A percentile compares a stretch with the other conserved stretches of the same genome.
These are phyloP conservation scores for Philypnodon macrostomus DNA, from an alignment of 2,797 vertebrate genomes.

Conservation along the genomic window DNA sequence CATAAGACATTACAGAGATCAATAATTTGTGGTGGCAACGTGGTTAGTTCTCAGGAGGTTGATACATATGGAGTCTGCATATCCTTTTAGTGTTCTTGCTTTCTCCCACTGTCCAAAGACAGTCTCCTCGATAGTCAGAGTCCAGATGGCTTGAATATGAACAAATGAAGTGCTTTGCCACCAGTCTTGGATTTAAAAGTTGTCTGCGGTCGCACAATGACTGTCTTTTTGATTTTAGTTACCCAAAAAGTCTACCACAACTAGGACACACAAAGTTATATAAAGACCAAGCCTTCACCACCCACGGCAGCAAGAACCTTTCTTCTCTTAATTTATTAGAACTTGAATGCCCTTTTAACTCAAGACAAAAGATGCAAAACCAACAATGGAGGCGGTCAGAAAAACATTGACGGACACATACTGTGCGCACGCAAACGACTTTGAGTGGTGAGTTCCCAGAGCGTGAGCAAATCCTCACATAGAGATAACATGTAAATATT, in stretches of 20 bases:
- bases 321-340: constrained; percentile 72
- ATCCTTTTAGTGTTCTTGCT: constrained; percentile 71
- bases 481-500: constrained; percentile 79
- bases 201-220: constrained; percentile 60
- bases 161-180: constrained; percentile 51
- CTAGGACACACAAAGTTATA: constrained; percentile 65
- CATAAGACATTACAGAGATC: no score
- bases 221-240: constrained; percentile 62
- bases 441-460: constrained; percentile 63
- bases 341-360: constrained; percentile 68
- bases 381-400: constrained; percentile 47
- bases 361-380: constrained; percentile 65
- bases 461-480: constrained; percentile 58
- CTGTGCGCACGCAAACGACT: constrained; percentile 43
- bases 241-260: constrained; percentile 66
- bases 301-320: constrained; percentile 64
- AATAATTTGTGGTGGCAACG: no score
- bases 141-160: constrained; percentile 73
- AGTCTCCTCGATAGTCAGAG: constrained; percentile 65
- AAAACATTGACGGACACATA: constrained; percentile 29
- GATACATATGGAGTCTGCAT: no score
- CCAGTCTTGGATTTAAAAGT: constrained; percentile 65
- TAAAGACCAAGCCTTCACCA: constrained; percentile 60
- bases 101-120: constrained; percentile 76
- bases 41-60: no score